These are phyloP conservation scores for Metacarcinus magister DNA, from an alignment of 2,888 invertebrate species.

Conservation along the genomic window DNA sequence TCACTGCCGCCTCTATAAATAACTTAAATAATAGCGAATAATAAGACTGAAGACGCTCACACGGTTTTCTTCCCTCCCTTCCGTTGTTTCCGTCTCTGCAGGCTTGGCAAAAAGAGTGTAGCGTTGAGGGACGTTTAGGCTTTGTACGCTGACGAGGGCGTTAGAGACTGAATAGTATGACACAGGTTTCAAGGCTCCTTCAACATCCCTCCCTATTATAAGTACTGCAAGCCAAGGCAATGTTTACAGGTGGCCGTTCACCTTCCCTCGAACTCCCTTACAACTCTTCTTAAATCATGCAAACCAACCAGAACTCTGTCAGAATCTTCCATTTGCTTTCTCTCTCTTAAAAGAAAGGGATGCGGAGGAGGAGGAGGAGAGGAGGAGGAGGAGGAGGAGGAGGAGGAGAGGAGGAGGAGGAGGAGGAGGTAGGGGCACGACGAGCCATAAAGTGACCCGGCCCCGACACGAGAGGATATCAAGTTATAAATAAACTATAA, in stretches of 20 bases:
- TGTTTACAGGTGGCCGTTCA: not conserved
- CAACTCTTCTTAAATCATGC: not conserved
- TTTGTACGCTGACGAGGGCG: not conserved
- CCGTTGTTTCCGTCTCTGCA: not conserved
- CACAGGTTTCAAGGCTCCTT: not conserved
- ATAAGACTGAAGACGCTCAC: not conserved
- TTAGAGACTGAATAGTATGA: not conserved
- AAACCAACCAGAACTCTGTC: not conserved
- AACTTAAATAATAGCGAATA: not conserved
- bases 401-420: not conserved
- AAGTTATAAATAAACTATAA: constrained; percentile 80
- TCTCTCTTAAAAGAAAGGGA: not conserved
- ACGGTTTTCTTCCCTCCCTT: not conserved
- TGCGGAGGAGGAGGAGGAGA: not conserved
- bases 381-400: not conserved
- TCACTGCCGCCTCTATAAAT: not conserved
- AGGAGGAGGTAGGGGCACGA: constrained; percentile 32
- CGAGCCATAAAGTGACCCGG: constrained; percentile 74
- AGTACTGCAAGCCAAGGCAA: not conserved
- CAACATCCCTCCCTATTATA: not conserved
- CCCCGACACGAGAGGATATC: constrained; percentile 77
- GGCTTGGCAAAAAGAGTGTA: not conserved
- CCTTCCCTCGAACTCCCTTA: not conserved
- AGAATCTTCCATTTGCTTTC: not conserved
- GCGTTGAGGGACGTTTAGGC: too few species aligned